Base-by-base conservation (phyloP, 2,113 vertebrate genomes). In the Eulemur rufifrons region DNA sequence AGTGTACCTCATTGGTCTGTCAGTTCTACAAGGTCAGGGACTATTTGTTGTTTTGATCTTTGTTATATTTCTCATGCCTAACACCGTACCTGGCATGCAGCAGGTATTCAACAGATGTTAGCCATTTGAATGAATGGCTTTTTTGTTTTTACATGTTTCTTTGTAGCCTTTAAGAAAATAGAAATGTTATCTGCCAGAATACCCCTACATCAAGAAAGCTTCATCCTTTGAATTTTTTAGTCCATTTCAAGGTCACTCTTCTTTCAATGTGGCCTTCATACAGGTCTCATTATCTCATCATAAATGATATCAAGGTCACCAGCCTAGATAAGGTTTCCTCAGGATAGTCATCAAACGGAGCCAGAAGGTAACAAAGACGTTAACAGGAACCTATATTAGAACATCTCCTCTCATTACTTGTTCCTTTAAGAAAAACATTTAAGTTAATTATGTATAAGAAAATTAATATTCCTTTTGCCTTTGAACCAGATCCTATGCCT, bases 391-490 rank as follows among this genome's bases (percentile, higher is more conserved):
- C 1, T 4, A 1, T 45, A 66, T 82, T 89, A 85, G 20, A 56
- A 50, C 11, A 63, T 92, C 61, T 92, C 32, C 21, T 86, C 21
- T 83, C 47, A 68, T 71, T 92, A 61, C 12, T 77, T 94, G 29
- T 17, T 47, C 37, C 76, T 95, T 95, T 95, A 76, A 91, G 45
- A 81, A 56, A 92, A 94, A 37, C 2, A 78, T 68, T 95, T 77
- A 93, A 86, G 29, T 86, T 94, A 93, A 94, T 89, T 80, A 84
- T 95, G 25, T 80, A 42, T 11, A 92, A 78, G 37, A 88, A 95
- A 66, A 97, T 93, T 90, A 86, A 52, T 86, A 71, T 91, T 88
- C 80, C 18, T 50, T 88, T 94, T 94, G 29, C 66, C 68, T 96
- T 71, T 56, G 34, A 69, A 45, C 17, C 21, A 91, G 50, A 74